Evolutionary conservation across 2,888 invertebrate species (phyloP).

Genomic region (Chymomyza amoena): DNA sequence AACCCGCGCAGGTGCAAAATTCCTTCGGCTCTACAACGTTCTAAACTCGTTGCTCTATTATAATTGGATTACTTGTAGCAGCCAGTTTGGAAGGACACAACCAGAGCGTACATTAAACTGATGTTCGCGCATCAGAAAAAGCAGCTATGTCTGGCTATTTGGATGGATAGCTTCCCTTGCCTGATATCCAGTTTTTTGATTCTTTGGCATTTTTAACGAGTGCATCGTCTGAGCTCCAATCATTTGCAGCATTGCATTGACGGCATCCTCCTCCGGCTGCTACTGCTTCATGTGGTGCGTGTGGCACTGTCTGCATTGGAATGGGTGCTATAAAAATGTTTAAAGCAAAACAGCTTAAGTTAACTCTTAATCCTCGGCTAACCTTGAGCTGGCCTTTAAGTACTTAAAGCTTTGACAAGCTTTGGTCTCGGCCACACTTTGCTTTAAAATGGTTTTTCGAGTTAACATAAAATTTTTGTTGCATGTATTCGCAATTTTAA

Average conservation of each 20-base stretch:
- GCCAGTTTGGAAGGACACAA: conserved; percentile 25
- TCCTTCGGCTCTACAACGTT: background rate
- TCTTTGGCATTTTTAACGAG: conserved; percentile 55
- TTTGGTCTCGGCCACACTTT: background rate
- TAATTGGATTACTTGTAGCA: conserved; percentile 58
- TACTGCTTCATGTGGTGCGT: conserved; percentile 32
- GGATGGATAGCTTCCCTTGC: conserved; percentile 28
- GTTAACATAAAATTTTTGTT: conserved; percentile 6
- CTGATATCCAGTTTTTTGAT: background rate
- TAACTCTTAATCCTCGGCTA: conserved; percentile 35
- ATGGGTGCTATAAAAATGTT: conserved; percentile 45
- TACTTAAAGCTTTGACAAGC: background rate
- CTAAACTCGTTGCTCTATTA: conserved; percentile 40
- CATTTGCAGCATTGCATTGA: conserved; percentile 46
- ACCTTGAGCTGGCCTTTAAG: conserved; percentile 40
- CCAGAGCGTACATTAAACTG: conserved; percentile 38
- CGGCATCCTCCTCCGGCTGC: background rate
- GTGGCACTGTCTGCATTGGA: conserved; percentile 29
- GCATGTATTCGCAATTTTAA: too few species aligned
- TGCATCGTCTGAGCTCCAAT: conserved; percentile 48
- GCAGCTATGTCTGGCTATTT: conserved; percentile 32
- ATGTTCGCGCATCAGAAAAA: conserved; percentile 43
- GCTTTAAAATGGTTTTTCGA: conserved; percentile 17
- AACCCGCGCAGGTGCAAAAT: conserved; percentile 61
- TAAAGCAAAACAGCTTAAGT: conserved; percentile 42